These are phyloP conservation scores for Tauraco erythrolophus DNA, from an alignment of 2,113 vertebrate genomes.

Conservation along the genomic window DNA sequence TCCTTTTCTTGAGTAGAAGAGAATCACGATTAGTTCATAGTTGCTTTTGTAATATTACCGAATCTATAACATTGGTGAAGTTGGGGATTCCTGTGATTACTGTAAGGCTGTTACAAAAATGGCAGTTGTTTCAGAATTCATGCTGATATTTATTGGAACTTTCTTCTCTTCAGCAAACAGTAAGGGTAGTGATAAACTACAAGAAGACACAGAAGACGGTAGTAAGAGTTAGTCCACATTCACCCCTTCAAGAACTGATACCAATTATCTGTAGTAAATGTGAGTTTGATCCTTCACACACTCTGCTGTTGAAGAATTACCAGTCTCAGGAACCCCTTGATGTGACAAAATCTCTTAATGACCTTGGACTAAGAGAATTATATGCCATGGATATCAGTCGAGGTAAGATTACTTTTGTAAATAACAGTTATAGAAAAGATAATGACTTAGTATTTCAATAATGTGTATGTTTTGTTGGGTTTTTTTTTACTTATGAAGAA, in stretches of 20 bases:
- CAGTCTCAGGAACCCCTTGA: constrained; percentile 88
- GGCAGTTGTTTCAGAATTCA: background rate
- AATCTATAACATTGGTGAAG: background rate
- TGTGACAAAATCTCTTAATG: constrained; percentile 88
- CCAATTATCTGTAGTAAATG: constrained; percentile 92
- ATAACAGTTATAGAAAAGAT: background rate
- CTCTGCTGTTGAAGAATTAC: constrained; percentile 85
- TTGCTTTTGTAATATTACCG: background rate
- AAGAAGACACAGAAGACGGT: constrained; percentile 95
- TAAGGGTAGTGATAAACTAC: constrained; percentile 95
- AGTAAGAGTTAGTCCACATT: constrained; percentile 89
- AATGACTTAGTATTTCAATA: background rate
- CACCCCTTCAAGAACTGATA: constrained; percentile 84
- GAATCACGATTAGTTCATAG: background rate
- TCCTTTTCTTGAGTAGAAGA: background rate
- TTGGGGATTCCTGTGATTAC: background rate
- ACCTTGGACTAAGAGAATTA: constrained; percentile 90
- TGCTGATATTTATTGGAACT: background rate
- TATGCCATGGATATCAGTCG: constrained; percentile 90
- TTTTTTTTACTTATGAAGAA: background rate
- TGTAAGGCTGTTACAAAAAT: background rate
- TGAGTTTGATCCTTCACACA: constrained; percentile 88
- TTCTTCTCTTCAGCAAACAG: constrained; percentile 86
- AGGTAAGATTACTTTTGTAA: constrained; percentile 74
- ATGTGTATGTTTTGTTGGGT: background rate